Conservation (phyloP, 2,888 invertebrate genomes). For the Callimorpha dominula region DNA sequence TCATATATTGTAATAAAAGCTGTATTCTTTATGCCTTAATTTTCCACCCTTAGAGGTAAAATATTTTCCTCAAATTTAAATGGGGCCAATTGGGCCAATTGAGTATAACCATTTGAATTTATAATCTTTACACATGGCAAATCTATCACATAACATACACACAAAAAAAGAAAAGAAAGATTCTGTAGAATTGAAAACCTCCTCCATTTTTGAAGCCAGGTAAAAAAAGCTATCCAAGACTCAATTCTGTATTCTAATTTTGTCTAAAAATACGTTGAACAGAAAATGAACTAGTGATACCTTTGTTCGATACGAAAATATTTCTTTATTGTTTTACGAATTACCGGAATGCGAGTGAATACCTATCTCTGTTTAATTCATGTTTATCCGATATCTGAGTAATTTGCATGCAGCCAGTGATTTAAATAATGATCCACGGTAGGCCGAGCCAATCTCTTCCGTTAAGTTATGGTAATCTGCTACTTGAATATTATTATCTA, state of each 20-base stretch:
- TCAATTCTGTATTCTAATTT: neutral
- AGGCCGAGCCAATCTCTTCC: slow-evolving; percentile 58
- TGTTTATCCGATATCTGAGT: slow-evolving; percentile 58
- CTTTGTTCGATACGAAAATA: slow-evolving; percentile 20
- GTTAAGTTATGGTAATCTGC: slow-evolving; percentile 70
- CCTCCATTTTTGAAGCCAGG: too few relatives aligned
- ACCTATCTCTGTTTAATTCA: slow-evolving; percentile 55
- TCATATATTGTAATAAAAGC: too few relatives aligned
- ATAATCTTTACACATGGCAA: too few relatives aligned
- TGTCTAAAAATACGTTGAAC: neutral
- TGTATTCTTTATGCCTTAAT: too few relatives aligned
- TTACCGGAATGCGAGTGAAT: slow-evolving; percentile 45
- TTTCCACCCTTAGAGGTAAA: too few relatives aligned
- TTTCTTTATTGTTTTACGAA: slow-evolving; percentile 37
- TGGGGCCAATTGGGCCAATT: too few relatives aligned
- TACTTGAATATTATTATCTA: slow-evolving; percentile 64
- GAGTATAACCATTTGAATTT: too few relatives aligned
- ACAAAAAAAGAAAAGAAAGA: too few relatives aligned
- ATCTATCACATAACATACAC: too few relatives aligned
- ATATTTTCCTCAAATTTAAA: too few relatives aligned
- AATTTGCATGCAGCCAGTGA: slow-evolving; percentile 66
- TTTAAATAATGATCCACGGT: slow-evolving; percentile 69
- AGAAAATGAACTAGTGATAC: neutral
- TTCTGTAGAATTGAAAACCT: too few relatives aligned
- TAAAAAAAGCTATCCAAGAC: neutral